These are phyloP conservation scores for Pantherophis alleghaniensis DNA, from an alignment of 2,797 vertebrate genomes.

Conservation along the genomic window DNA sequence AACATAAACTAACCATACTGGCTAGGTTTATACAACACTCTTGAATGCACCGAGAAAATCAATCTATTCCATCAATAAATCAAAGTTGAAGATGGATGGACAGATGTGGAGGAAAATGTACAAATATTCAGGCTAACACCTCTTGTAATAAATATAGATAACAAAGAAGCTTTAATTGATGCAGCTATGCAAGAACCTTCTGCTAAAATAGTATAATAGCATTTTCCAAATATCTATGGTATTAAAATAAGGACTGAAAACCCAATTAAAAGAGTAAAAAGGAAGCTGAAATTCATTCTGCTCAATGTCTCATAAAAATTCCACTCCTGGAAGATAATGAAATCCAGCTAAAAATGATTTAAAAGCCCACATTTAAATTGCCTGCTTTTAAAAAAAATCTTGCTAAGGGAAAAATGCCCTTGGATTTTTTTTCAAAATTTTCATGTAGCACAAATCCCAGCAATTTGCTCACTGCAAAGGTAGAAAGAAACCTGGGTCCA, in stretches of 20 bases:
- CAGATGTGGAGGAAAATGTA: background rate
- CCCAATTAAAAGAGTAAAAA: background rate
- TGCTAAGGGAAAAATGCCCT: background rate
- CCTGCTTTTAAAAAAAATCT: background rate
- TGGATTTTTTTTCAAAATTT: background rate
- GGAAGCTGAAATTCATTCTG: background rate
- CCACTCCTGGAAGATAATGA: background rate
- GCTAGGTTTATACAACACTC: background rate
- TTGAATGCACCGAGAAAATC: background rate
- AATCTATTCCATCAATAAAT: background rate
- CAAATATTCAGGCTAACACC: background rate
- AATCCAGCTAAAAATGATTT: background rate
- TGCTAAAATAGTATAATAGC: background rate
- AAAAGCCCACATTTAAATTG: background rate
- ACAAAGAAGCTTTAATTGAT: background rate
- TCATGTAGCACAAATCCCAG: background rate
- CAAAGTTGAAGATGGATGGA: background rate
- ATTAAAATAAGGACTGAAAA: background rate
- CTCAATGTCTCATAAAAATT: background rate
- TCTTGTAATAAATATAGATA: background rate
- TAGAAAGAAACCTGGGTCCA: background rate
- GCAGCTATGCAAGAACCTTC: too few relatives aligned
- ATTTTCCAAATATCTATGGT: background rate
- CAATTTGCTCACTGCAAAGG: background rate
- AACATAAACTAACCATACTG: background rate